These are phyloP conservation scores for Nomada ruficornis DNA, from an alignment of 2,888 invertebrate genomes.

Conservation along the genomic window DNA sequence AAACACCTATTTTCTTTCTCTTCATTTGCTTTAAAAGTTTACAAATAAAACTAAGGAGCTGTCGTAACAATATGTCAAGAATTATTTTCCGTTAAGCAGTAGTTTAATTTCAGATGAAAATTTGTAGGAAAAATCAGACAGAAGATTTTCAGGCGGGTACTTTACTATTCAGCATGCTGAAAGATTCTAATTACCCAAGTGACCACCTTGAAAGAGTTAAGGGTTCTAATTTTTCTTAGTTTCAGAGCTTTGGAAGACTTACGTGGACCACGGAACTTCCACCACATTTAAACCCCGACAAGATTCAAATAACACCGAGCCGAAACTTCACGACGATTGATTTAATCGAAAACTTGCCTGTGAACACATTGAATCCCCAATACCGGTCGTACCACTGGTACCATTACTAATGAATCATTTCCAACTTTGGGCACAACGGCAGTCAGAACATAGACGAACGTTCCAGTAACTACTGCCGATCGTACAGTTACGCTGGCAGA, in stretches of 20 bases:
- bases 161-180: neutral
- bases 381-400: constrained; percentile 53
- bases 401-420: constrained; percentile 66
- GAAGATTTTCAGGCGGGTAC: neutral
- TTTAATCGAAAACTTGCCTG: constrained; percentile 66
- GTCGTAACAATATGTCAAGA: too few species aligned
- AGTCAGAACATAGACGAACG: constrained; percentile 50
- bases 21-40: neutral
- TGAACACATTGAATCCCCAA: constrained; percentile 58
- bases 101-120: too few species aligned
- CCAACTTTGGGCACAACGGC: constrained; percentile 60
- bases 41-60: neutral
- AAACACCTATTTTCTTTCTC: neutral
- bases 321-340: constrained; percentile 59
- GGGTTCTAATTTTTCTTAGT: constrained; percentile 25
- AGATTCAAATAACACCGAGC: constrained; percentile 55
- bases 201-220: constrained; percentile 11
- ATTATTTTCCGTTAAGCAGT: too few species aligned
- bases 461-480: constrained; percentile 62
- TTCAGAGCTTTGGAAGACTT: neutral
- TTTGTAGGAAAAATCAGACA: neutral
- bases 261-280: constrained; percentile 22
- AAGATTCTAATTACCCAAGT: neutral
- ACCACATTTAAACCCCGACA: constrained; percentile 48
- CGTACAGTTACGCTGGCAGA: constrained; percentile 44